Conservation (phyloP, 1,140 invertebrate species). For the Asobara japonica region DNA sequence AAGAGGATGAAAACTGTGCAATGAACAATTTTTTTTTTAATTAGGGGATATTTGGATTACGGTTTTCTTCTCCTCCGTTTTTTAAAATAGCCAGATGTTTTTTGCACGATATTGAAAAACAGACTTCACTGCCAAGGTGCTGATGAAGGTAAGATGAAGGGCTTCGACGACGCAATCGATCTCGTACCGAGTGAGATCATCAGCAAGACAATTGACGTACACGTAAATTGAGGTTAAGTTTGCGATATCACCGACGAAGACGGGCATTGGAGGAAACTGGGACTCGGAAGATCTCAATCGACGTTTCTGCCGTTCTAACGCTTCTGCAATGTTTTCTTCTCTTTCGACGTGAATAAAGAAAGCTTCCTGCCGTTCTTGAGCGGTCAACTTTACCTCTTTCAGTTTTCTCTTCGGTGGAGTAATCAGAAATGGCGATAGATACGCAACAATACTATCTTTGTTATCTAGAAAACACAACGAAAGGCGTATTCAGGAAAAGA, state of each 20-base stretch:
- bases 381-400: background rate
- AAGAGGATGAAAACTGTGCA: background rate
- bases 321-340: background rate
- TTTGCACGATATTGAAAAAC: background rate
- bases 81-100: background rate
- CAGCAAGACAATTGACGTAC: background rate
- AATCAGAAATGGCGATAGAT: background rate
- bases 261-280: background rate
- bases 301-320: background rate
- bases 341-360: constrained; percentile 12
- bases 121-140: background rate
- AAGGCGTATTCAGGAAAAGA: background rate
- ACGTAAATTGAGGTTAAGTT: background rate
- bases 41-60: background rate
- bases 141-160: background rate
- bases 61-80: background rate
- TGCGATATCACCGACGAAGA: background rate
- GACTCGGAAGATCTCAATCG: background rate
- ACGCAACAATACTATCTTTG: background rate
- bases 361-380: constrained; percentile 4
- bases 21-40: background rate
- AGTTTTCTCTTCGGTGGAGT: constrained; percentile 14
- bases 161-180: background rate
- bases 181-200: background rate
- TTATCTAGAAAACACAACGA: background rate